These are phyloP conservation scores for Euclidia mi DNA, from an alignment of 2,888 invertebrate genomes.

Conservation along the genomic window DNA sequence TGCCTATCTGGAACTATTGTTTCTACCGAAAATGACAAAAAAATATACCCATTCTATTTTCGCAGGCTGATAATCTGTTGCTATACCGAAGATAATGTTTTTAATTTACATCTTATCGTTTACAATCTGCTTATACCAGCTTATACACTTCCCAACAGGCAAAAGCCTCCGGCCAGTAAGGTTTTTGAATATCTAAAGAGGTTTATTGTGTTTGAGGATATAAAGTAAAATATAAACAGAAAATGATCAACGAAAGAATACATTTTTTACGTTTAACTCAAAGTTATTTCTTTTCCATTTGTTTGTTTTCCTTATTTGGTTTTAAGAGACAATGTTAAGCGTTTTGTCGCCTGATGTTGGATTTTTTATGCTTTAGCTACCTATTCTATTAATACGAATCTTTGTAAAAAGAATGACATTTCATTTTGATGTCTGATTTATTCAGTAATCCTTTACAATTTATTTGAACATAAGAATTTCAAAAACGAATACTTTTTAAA, in stretches of 20 bases:
- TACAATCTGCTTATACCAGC: neutral
- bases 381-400: too few relatives aligned
- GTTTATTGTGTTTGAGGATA: neutral
- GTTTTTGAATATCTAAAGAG: neutral
- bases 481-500: too few relatives aligned
- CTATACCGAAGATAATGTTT: neutral
- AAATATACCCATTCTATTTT: neutral
- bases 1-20: neutral
- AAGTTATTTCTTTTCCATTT: neutral
- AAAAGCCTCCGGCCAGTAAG: neutral
- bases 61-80: neutral
- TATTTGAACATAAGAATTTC: too few relatives aligned
- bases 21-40: neutral
- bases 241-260: neutral
- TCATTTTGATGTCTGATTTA: too few relatives aligned
- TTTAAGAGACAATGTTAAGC: too few relatives aligned
- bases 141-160: neutral
- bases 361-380: too few relatives aligned
- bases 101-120: slow-evolving; percentile 4
- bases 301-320: slow-evolving; percentile 4
- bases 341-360: too few relatives aligned
- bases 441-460: too few relatives aligned
- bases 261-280: neutral
- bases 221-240: neutral
- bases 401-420: too few relatives aligned